phyloP scores from a whole-genome alignment of 2,888 invertebrate genomes.

The Ommatoiulus sabulosus region DNA sequence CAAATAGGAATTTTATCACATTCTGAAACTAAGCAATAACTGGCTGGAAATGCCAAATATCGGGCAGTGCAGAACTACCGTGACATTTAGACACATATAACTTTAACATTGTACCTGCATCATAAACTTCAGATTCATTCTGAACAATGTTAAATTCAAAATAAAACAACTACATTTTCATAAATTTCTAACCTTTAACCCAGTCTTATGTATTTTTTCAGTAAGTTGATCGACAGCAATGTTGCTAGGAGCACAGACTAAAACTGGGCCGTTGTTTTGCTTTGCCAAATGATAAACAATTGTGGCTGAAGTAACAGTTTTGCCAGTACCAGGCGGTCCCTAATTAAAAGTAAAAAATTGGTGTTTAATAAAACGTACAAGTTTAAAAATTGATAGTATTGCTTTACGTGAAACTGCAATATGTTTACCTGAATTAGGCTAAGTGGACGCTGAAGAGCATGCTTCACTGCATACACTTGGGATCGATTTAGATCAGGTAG shows the following conservation, averaged over 20 bases:
- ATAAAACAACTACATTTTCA: neutral
- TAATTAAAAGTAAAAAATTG: slow-evolving; percentile 59
- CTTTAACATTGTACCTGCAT: too few species aligned
- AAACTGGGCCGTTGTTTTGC: slow-evolving; percentile 88
- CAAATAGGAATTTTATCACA: too few species aligned
- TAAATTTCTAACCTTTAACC: slow-evolving; percentile 76
- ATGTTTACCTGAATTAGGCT: slow-evolving; percentile 85
- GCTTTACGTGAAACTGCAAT: too few species aligned
- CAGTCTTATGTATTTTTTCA: slow-evolving; percentile 98
- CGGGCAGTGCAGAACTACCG: too few species aligned
- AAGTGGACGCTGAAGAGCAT: slow-evolving; percentile 94
- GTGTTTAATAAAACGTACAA: too few species aligned
- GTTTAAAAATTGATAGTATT: too few species aligned
- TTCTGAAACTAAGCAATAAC: too few species aligned
- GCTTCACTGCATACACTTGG: slow-evolving; percentile 98
- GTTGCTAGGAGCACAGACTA: slow-evolving; percentile 99
- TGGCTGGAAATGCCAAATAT: too few species aligned
- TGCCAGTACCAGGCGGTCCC: slow-evolving; percentile 95
- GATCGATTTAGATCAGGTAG: slow-evolving; percentile 97
- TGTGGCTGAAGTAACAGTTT: slow-evolving; percentile 99
- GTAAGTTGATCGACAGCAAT: slow-evolving; percentile 99
- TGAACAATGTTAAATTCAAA: neutral
- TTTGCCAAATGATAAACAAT: slow-evolving; percentile 98
- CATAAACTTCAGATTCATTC: neutral
- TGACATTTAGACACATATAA: too few species aligned